Conservation (phyloP, 2,113 vertebrate genomes). For the Pyrgilauda ruficollis region DNA sequence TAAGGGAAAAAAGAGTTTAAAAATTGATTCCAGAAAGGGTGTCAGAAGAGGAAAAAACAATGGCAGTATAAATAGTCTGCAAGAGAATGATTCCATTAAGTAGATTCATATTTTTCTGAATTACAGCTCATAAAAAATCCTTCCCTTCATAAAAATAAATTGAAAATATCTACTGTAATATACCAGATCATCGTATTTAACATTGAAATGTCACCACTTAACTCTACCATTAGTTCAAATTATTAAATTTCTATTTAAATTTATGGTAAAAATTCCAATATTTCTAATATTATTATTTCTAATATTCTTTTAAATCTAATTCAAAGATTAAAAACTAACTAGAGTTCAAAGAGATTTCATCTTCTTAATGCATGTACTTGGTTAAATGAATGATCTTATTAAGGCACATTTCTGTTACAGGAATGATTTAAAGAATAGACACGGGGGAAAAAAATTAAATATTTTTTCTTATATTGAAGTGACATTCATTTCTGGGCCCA, state of each 20-base stretch:
- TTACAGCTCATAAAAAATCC: constrained; percentile 67
- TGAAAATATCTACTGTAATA: constrained; percentile 71
- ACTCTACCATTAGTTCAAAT: constrained; percentile 74
- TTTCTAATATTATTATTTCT: constrained; percentile 57
- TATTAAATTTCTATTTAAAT: constrained; percentile 79
- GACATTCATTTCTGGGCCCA: constrained; percentile 1
- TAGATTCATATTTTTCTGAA: constrained; percentile 65
- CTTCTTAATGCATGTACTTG: constrained; percentile 48
- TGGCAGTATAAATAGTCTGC: not conserved
- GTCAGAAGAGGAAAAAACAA: not conserved
- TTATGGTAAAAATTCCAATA: constrained; percentile 78
- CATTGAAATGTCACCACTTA: constrained; percentile 74
- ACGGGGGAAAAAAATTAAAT: constrained; percentile 2
- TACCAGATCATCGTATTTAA: constrained; percentile 77
- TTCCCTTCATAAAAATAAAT: constrained; percentile 64
- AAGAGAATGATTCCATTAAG: constrained; percentile 66
- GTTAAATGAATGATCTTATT: constrained; percentile 57
- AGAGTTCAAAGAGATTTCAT: constrained; percentile 64
- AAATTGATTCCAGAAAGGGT: not conserved
- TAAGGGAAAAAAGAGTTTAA: constrained; percentile 17
- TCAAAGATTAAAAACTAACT: constrained; percentile 65
- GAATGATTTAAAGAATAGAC: constrained; percentile 56
- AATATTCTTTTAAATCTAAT: constrained; percentile 71
- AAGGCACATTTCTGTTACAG: constrained; percentile 15
- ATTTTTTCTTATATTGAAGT: constrained; percentile 50